These are phyloP conservation scores for Mesochorus sp. DNA, from an alignment of 2,888 invertebrate species.

Conservation along the genomic window DNA sequence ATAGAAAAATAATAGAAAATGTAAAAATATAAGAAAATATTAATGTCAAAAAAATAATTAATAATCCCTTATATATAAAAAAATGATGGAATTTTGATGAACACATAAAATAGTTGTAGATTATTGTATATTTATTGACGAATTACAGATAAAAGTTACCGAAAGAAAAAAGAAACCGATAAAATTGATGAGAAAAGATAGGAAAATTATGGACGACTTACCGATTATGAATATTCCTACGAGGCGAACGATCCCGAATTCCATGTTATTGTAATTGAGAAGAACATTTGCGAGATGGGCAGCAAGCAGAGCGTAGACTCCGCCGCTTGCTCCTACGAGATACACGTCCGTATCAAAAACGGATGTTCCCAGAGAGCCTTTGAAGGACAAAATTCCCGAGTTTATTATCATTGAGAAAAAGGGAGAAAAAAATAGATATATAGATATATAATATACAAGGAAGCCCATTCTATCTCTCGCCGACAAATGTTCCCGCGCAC, in stretches of 20 bases:
- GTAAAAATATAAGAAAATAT: no score
- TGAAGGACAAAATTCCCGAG: slow-evolving; percentile 42
- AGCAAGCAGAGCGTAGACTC: slow-evolving; percentile 97
- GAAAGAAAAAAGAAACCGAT: no score
- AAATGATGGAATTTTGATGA: no score
- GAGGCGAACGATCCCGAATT: slow-evolving; percentile 94
- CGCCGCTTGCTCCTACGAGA: slow-evolving; percentile 98
- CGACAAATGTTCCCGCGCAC: slow-evolving; percentile 1
- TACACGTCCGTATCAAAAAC: slow-evolving; percentile 97
- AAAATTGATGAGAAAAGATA: no score
- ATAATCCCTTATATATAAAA: no score
- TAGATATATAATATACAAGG: no score
- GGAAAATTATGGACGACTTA: slow-evolving; percentile 82
- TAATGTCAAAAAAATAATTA: no score
- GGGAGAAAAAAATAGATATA: not conserved
- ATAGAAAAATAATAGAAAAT: no score
- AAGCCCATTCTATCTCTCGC: not conserved
- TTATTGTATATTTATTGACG: no score
- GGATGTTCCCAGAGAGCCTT: slow-evolving; percentile 90
- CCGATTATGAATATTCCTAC: slow-evolving; percentile 96
- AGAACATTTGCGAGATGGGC: slow-evolving; percentile 98
- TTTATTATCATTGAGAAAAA: slow-evolving; percentile 7
- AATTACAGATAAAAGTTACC: no score
- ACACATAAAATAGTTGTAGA: no score
- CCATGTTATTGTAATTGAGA: slow-evolving; percentile 97